A percentile compares a stretch with the other conserved stretches of the same genome.
phyloP scores from a whole-genome alignment of 2,797 vertebrate genomes.

The Microhierax caerulescens region DNA sequence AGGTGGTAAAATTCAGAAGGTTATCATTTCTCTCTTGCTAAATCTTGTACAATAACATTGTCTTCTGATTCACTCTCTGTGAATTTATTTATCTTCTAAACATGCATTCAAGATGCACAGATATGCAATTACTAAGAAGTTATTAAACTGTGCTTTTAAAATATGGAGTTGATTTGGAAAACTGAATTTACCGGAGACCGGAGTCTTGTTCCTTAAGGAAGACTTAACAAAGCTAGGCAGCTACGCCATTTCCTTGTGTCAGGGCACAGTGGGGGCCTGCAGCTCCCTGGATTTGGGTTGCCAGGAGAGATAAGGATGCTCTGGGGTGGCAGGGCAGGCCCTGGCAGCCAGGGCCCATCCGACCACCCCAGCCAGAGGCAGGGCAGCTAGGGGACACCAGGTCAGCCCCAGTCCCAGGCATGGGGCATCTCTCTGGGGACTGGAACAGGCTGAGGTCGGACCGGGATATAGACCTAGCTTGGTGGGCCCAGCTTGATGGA shows the following conservation, averaged over 20 bases:
- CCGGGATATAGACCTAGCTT: fast-evolving
- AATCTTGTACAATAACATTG: neutral
- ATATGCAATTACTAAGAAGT: neutral
- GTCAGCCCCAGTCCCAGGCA: too few species aligned
- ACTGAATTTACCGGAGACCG: neutral
- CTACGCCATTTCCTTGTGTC: neutral
- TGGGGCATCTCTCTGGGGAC: too few species aligned
- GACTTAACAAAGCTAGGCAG: neutral
- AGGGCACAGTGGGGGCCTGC: neutral
- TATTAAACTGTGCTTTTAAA: neutral
- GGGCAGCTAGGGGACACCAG: fast-evolving
- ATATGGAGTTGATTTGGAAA: neutral
- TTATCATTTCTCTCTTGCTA: neutral
- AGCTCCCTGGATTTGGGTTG: neutral
- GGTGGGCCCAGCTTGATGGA: fast-evolving
- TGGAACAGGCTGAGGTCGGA: fast-evolving
- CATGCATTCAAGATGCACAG: neutral
- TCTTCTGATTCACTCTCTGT: neutral
- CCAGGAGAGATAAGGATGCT: fast-evolving
- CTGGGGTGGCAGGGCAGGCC: too few species aligned
- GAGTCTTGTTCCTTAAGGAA: neutral
- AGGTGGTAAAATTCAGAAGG: neutral
- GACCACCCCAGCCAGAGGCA: neutral
- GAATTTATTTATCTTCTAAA: neutral
- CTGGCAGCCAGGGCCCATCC: too few species aligned